phyloP scores from a whole-genome alignment of 1,140 invertebrate species.

The Drosophila willistoni region DNA sequence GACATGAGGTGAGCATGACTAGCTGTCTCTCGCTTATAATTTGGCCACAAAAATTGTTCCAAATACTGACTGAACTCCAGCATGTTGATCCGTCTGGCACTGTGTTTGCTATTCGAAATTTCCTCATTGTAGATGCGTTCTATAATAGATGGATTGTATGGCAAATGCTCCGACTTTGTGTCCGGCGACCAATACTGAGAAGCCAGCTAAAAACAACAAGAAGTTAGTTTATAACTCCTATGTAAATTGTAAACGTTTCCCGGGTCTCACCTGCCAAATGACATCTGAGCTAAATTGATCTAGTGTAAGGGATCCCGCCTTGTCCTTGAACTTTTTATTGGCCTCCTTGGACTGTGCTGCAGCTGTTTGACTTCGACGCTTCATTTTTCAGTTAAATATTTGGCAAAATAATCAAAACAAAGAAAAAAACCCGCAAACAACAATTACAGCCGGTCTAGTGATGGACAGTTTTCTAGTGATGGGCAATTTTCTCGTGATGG shows the following conservation, averaged over 20 bases:
- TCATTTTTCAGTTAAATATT: conserved; percentile 38
- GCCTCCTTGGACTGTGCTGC: conserved; percentile 17
- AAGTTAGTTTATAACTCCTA: neutral
- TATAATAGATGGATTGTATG: conserved; percentile 89
- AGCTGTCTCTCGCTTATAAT: conserved; percentile 89
- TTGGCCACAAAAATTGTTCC: conserved; percentile 99
- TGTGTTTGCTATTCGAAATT: conserved; percentile 89
- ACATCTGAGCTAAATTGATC: conserved; percentile 90
- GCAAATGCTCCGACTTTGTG: conserved; percentile 86
- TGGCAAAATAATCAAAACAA: conserved; percentile 15
- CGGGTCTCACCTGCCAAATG: conserved; percentile 69
- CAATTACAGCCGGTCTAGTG: conserved; percentile 47
- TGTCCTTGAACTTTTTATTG: conserved; percentile 38
- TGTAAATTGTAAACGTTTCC: conserved; percentile 30
- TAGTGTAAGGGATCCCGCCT: conserved; percentile 87
- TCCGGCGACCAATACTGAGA: conserved; percentile 95
- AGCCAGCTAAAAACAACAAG: conserved; percentile 87
- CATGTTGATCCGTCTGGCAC: conserved; percentile 95
- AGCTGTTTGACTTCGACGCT: conserved; percentile 62
- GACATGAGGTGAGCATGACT: conserved; percentile 95
- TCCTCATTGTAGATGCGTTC: conserved; percentile 93
- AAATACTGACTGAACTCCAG: conserved; percentile 98
- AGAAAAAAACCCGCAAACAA: conserved; percentile 45
- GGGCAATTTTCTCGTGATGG: neutral
- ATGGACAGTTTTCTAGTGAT: conserved; percentile 21